Conservation (phyloP, 2,797 vertebrate species). For the Takifugu ocellatus region DNA sequence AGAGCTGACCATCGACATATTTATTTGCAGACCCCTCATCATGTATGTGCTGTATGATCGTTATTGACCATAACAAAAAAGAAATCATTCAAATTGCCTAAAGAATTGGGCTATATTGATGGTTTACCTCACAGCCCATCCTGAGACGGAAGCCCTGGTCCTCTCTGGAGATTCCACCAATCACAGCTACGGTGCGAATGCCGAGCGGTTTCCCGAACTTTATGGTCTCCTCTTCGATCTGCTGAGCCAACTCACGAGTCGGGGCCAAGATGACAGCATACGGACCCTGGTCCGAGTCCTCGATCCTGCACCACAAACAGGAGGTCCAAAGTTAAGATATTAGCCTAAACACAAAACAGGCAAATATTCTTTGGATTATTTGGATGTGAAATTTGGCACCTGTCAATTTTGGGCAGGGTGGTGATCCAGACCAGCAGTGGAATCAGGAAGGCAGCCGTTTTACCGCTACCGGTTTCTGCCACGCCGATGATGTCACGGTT, state of each 20-base stretch:
- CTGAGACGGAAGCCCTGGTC: constrained; percentile 96
- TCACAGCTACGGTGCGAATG: constrained; percentile 96
- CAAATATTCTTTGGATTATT: neutral
- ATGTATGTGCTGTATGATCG: too few relatives aligned
- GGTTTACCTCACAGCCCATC: constrained; percentile 94
- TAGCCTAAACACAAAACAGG: too few relatives aligned
- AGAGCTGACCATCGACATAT: too few relatives aligned
- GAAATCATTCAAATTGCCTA: too few relatives aligned
- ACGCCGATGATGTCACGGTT: constrained; percentile 98
- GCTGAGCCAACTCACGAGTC: constrained; percentile 95
- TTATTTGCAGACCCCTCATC: too few relatives aligned
- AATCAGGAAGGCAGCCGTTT: constrained; percentile 96
- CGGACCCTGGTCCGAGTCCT: constrained; percentile 95
- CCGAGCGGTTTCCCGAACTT: constrained; percentile 97
- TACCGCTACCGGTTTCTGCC: constrained; percentile 95
- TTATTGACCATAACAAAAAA: too few relatives aligned
- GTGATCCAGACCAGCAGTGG: constrained; percentile 97
- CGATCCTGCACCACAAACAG: constrained; percentile 78
- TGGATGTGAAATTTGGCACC: constrained; percentile 63
- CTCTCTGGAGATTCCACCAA: constrained; percentile 96
- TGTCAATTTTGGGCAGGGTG: constrained; percentile 94
- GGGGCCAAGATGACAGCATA: constrained; percentile 96
- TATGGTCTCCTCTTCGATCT: constrained; percentile 97
- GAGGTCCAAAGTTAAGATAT: neutral
- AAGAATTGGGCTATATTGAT: neutral